Percentiles rank a stretch among this genome's conserved stretches.
These are phyloP conservation scores for Hydrochoerus hydrochaeris DNA, from an alignment of 2,113 vertebrate species.

Conservation along the genomic window DNA sequence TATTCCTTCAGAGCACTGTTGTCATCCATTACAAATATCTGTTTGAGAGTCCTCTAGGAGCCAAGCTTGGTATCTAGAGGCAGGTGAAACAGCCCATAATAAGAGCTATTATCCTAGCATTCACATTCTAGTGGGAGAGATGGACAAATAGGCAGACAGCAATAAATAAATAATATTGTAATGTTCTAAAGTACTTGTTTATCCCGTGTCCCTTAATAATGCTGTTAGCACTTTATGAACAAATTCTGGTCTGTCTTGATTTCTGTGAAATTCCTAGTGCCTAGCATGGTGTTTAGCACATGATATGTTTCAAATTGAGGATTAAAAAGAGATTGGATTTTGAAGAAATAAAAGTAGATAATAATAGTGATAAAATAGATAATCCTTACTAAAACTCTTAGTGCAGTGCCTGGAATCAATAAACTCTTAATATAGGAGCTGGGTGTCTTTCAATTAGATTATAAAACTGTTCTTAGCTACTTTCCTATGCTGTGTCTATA, in stretches of 20 bases:
- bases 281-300: background rate
- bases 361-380: background rate
- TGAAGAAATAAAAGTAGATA: background rate
- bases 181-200: background rate
- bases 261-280: background rate
- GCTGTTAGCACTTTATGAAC: background rate
- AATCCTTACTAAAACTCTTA: background rate
- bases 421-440: constrained; percentile 3
- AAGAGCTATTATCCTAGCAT: background rate
- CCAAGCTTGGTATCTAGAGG: background rate
- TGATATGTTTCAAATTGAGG: background rate
- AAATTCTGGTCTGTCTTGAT: background rate
- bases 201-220: background rate
- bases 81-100: background rate
- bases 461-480: constrained; percentile 52
- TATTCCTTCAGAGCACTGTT: background rate
- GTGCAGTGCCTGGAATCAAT: background rate
- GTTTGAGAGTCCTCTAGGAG: background rate
- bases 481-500: background rate
- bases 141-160: background rate
- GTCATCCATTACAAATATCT: too few species aligned
- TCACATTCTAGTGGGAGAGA: background rate
- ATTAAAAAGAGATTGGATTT: background rate
- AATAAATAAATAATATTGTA: background rate
- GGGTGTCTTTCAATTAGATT: constrained; percentile 36